These are phyloP conservation scores for Erpetoichthys calabaricus DNA, from an alignment of 2,797 vertebrate genomes.

Conservation along the genomic window DNA sequence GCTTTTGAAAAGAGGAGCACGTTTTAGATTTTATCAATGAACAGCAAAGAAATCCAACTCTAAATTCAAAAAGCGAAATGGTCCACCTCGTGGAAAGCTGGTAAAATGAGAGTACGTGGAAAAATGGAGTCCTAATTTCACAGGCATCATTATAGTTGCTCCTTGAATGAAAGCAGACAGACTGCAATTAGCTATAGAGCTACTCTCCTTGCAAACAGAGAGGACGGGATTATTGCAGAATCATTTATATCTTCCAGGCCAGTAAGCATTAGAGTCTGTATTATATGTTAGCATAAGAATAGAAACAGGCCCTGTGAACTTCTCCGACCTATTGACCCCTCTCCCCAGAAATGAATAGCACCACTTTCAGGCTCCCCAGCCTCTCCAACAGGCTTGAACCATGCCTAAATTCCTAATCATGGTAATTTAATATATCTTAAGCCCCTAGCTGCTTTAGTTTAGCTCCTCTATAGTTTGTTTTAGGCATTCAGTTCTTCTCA, in stretches of 20 bases:
- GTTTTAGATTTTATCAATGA: no score
- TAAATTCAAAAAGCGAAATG: slow-evolving; percentile 19
- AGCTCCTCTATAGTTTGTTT: slow-evolving; percentile 83
- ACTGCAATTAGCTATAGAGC: slow-evolving; percentile 60
- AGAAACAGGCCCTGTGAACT: slow-evolving; percentile 82
- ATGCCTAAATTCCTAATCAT: slow-evolving; percentile 92
- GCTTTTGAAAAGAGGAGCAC: no score
- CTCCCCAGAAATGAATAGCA: slow-evolving; percentile 76
- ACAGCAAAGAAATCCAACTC: slow-evolving; percentile 5
- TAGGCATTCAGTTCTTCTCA: slow-evolving; percentile 73
- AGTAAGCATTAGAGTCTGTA: slow-evolving; percentile 71
- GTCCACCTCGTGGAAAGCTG: slow-evolving; percentile 16
- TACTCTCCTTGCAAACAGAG: slow-evolving; percentile 45
- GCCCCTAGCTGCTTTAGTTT: slow-evolving; percentile 75
- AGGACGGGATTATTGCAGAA: slow-evolving; percentile 70
- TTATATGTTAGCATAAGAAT: slow-evolving; percentile 91
- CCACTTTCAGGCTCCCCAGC: slow-evolving; percentile 63
- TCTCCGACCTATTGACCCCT: slow-evolving; percentile 83
- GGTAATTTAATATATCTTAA: slow-evolving; percentile 98
- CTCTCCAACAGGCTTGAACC: slow-evolving; percentile 80
- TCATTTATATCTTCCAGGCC: slow-evolving; percentile 94
- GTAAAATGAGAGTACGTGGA: slow-evolving; percentile 18
- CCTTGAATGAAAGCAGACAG: slow-evolving; percentile 43
- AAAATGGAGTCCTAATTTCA: slow-evolving; percentile 24
- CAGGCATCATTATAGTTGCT: slow-evolving; percentile 30